Base-by-base conservation (phyloP, 2,888 invertebrate species). In the Diploptera punctata region DNA sequence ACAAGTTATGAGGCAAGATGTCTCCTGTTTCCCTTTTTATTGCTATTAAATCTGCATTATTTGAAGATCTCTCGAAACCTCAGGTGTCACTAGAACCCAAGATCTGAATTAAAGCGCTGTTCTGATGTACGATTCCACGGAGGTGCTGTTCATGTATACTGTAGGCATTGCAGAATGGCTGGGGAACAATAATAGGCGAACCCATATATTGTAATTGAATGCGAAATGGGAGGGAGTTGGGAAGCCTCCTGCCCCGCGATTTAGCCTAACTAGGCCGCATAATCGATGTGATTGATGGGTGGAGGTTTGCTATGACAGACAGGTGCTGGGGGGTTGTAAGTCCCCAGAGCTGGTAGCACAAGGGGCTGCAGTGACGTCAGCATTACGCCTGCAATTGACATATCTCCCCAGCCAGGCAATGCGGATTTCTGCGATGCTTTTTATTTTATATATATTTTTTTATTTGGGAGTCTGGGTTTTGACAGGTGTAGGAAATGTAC, bases 261-360 rank as follows among this genome's bases (percentile, higher is more conserved):
- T 19, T 38, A 38, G 38, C 61, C 61, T 61, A 33, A 38, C 61
- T 38, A 61, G 43, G 65, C 44, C 29, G 47, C 65, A 65, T 47
- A 65, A 65, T 65, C 65, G 65, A 65, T 65, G 24, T 65, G 65
- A 65, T 65, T 65, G 65, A 65, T 65, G 65, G 26, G 38, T 31
- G 29, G 31, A n/a, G 26, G 29, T 29, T 60, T 33, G 24, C 43
- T 44, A 47, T 44, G 44, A 44, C 44, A 47, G 65, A 65, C 65
- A 65, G 65, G 65, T 65, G 65, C 65, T 44, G 65, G 43, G 62
- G 54, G 26, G 52, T 52, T 24, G 57, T 57, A 57, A 57, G 57
- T 57, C 57, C 57, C 57, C 24, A 1, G 65, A 44, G 65, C 29
- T 57, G 31, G 43, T 24, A 16, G 62, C 19, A 38, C 38, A 61